A percentile compares a stretch with the other conserved stretches of the same genome.
Conservation (phyloP, 2,113 vertebrate genomes). For the Epinephelus moara region DNA sequence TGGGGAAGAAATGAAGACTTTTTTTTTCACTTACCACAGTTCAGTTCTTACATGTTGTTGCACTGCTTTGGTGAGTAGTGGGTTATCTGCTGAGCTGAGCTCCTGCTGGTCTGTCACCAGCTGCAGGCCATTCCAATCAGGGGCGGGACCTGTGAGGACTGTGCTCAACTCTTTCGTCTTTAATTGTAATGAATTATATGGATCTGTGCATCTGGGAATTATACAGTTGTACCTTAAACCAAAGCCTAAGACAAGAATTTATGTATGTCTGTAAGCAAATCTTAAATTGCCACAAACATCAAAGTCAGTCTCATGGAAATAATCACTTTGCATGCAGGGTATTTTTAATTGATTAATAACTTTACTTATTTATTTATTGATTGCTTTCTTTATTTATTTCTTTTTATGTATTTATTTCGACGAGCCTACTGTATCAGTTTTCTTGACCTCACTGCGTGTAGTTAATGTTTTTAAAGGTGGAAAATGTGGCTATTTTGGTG, state of each 20-base stretch:
- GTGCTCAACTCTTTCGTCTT: neutral
- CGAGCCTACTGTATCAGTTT: too few species aligned
- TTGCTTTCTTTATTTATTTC: too few species aligned
- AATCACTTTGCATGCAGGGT: too few species aligned
- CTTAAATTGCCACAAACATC: too few species aligned
- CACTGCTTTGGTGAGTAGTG: neutral
- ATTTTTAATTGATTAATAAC: too few species aligned
- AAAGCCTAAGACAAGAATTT: neutral
- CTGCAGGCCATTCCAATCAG: constrained; percentile 46
- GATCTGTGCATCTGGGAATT: neutral
- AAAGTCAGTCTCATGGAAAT: too few species aligned
- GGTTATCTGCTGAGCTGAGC: neutral
- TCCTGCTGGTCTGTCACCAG: constrained; percentile 16
- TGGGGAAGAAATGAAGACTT: neutral
- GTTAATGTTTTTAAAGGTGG: too few species aligned
- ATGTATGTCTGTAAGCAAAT: too few species aligned
- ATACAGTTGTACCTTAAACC: neutral
- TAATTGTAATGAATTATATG: neutral
- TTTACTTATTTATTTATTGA: too few species aligned
- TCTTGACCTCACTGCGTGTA: too few species aligned
- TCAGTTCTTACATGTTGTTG: neutral
- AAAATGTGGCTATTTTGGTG: too few species aligned
- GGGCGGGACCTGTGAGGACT: neutral
- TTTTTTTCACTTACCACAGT: constrained; percentile 11
- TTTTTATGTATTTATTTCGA: too few species aligned